Base-by-base conservation (phyloP, 2,888 invertebrate genomes). In the Charanyca ferruginea region DNA sequence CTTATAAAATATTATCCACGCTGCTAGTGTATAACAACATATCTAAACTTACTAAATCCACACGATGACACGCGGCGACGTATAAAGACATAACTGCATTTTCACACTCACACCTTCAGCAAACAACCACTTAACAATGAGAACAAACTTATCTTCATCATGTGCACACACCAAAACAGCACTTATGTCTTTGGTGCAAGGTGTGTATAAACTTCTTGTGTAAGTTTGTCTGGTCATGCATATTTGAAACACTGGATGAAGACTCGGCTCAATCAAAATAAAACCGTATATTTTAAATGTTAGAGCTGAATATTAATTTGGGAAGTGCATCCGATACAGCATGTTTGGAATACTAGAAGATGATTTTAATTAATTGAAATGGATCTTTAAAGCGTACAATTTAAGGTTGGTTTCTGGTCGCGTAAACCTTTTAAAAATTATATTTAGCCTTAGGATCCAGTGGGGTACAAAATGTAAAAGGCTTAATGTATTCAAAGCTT, bases 401-500 rank as follows among this genome's bases (percentile, higher is more conserved):
- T 49, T 77, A 79, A 51, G 55, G 67, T 62, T 23, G 2, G 22
- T 66, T 72, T 71, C 41, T 25, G 52, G 8, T 47, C 69, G 52
- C 18, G 16, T 2, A 8, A n/a, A 22, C 35, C 16, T 58, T 51
- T 66, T 63, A 23, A 53, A 67, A 75, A 72, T 68, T 64, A 73
- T 64, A 62, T 64, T 74, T 60, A 65, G 77, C 71, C 74, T 77
- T 41, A 77, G 77, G 54, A 67, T 58, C 45, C 74, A 61, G 58
- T 66, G 59, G 52, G 58, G 68, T 74, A 78, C 47, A 58, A 51
- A 69, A 70, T 79, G 66, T 75, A 78, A 75, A 83, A 75, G 77
- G 76, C 67, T 78, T 81, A 81, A 81, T 82, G 79, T 80, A 73
- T 81, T 78, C 79, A 83, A 78, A 79, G 83, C 73, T 59, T 75